Evolutionary conservation across 2,888 invertebrate genomes (phyloP), one percentile per base, ranked within the genome.

Genomic region (Sinotaia quadrata): DNA sequence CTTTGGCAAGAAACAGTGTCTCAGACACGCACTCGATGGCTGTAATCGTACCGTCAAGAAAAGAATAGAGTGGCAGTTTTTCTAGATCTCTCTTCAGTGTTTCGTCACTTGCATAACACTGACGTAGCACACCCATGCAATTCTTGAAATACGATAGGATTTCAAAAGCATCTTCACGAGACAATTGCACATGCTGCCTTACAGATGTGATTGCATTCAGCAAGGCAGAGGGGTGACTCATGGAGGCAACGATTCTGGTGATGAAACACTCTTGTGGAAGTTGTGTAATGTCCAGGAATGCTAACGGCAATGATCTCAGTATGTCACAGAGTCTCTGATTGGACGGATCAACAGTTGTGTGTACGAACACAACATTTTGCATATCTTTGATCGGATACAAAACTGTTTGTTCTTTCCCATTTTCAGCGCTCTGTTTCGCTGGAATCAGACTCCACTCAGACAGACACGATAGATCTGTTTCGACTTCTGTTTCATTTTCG

Each of bases 361-460:
- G 7, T 31, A 52, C 29, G 27, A 52, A 52, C 7, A 52, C 27
- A 8, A 52, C 27, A 10, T 29, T 21, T 15, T 52, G 52, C 52
- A 52, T 52, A 18, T 52, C 27, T 27, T 21, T 27, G 29, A 52
- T 18, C 27, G 52, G 52, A 29, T 52, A 52, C 52, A 52, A 24
- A 7, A 2, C 0, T 27, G 18, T 15, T 7, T 4, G 10, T 7
- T 52, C 52, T 18, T 52, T 24, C 10, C 41, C 15, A 21, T 7
- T 4, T 52, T n/a, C 52, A 21, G 2, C 31, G 15, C n/a, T 41
- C 41, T 8, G n/a, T 29, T 58, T 37, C 10, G 18, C 58, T 12
- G 58, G 58, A 58, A 58, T 36, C 7, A 58, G 27, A 27, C 24
- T 58, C 58, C 58, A 58, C 24, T 58, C 41, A 21, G 8, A 15